Conservation (phyloP, 2,888 invertebrate species). For the Teleiodes luculella region DNA sequence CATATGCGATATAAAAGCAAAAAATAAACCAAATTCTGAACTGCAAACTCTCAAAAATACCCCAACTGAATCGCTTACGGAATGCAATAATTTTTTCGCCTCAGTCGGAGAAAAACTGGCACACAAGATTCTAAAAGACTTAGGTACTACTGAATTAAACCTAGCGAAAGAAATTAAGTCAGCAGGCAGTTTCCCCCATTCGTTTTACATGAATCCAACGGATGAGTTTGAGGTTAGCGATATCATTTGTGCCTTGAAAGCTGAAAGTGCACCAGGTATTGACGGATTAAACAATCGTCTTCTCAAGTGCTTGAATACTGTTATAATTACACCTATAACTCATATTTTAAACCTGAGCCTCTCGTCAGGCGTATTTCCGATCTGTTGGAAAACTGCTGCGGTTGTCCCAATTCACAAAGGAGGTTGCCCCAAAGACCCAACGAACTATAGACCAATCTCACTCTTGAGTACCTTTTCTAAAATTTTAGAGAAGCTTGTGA, state of each 20-base stretch:
- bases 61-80: not conserved
- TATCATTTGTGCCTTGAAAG: not conserved
- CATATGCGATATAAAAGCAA: not conserved
- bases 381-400: not conserved
- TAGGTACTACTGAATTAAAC: not conserved
- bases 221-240: not conserved
- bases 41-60: not conserved
- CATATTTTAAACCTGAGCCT: not conserved
- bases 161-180: not conserved
- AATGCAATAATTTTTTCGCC: not conserved
- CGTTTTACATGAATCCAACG: not conserved
- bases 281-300: not conserved
- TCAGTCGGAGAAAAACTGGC: not conserved
- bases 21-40: not conserved
- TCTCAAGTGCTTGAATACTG: not conserved
- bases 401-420: not conserved
- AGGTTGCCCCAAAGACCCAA: not conserved
- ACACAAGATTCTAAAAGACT: not conserved
- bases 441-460: not conserved
- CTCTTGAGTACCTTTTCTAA: not conserved
- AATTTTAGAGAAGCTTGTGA: not conserved
- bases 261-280: not conserved
- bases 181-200: not conserved
- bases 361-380: not conserved
- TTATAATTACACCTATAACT: not conserved